Base-by-base conservation (phyloP, 2,113 vertebrate genomes). In the Grantiella picta region DNA sequence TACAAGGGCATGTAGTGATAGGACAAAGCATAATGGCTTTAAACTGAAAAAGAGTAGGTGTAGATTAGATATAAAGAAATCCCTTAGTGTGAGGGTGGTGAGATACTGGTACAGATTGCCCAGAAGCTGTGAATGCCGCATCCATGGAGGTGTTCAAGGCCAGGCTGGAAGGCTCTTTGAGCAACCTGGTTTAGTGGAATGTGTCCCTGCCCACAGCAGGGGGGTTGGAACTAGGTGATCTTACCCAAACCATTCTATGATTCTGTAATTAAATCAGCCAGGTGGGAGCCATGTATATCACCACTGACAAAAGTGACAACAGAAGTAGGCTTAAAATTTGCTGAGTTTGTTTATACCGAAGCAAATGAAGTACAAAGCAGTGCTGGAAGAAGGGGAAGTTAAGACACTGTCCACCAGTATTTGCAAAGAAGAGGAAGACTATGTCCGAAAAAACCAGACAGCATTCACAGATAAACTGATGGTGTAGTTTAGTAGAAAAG, bases 241-340 rank as follows among this genome's bases (percentile, higher is more conserved):
- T 47, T 54, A 47, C 6, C 3, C 47, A 50, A 50, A 50, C 7
- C 9, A 47, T 47, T 50, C n/a, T 35, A 31, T 18, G 7, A 35
- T 35, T 35, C 33, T 16, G 15, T 35, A 24, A 60, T 27, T 7
- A 61, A 88, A 54, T 42, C 28, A 70, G 12, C 15, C 52, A 47
- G n/a, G 19, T 42, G 17, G 3, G 36, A 71, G 13, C 19, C 33
- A 16, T 71, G 3, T 9, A 9, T 45, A 19, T 18, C 20, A 11
- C 12, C 21, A 40, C 25, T 21, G 21, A 27, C 35, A 71, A 49
- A 82, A 50, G 4, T 0, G 0, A 28, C n/a, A 71, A 29, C 7
- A 31, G 57, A 71, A 64, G 10, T 21, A 36, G 20, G 22, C 28
- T 82, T 59, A 57, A 81, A 75, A 38, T 53, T 50, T 64, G 19